A percentile compares a stretch with the other conserved stretches of the same genome.
These are phyloP conservation scores for Sebastes trivittatus DNA, from an alignment of 2,797 vertebrate genomes.

Conservation along the genomic window DNA sequence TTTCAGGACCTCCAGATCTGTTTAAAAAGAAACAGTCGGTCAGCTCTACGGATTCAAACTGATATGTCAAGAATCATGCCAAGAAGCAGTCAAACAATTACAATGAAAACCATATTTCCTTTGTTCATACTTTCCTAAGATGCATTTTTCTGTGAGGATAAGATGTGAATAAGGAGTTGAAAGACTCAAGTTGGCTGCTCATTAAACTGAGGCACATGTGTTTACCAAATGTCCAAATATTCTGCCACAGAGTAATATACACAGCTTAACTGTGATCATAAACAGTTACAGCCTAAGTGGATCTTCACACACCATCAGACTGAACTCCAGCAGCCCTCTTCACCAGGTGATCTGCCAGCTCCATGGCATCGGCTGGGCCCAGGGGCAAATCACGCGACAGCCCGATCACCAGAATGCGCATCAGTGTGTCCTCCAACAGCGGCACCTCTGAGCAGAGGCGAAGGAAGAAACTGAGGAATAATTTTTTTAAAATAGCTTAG, in stretches of 20 bases:
- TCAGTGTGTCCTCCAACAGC: slow-evolving; percentile 95
- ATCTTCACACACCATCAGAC: slow-evolving; percentile 86
- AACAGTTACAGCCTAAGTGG: slow-evolving; percentile 9
- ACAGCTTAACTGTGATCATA: slow-evolving; percentile 6
- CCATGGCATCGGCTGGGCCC: slow-evolving; percentile 97
- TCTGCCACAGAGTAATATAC: slow-evolving; percentile 15
- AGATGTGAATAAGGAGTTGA: neutral
- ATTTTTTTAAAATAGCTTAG: neutral
- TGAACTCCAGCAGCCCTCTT: slow-evolving; percentile 95
- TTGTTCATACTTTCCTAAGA: slow-evolving; percentile 5
- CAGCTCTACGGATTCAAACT: neutral
- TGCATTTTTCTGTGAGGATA: neutral
- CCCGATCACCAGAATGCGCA: slow-evolving; percentile 96
- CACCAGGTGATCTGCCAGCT: slow-evolving; percentile 96
- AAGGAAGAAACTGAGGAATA: slow-evolving; percentile 91
- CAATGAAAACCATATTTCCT: neutral
- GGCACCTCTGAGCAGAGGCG: slow-evolving; percentile 98
- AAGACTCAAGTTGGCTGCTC: neutral
- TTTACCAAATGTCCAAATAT: slow-evolving; percentile 53
- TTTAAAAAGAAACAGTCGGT: slow-evolving; percentile 35
- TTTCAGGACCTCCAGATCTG: slow-evolving; percentile 94
- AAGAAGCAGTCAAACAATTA: neutral
- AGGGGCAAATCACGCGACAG: slow-evolving; percentile 94
- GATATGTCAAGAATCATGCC: neutral
- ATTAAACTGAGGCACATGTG: slow-evolving; percentile 23